A percentile compares a stretch with the other conserved stretches of the same genome.
phyloP scores from a whole-genome alignment of 2,797 vertebrate species.

The Monodelphis domestica region DNA sequence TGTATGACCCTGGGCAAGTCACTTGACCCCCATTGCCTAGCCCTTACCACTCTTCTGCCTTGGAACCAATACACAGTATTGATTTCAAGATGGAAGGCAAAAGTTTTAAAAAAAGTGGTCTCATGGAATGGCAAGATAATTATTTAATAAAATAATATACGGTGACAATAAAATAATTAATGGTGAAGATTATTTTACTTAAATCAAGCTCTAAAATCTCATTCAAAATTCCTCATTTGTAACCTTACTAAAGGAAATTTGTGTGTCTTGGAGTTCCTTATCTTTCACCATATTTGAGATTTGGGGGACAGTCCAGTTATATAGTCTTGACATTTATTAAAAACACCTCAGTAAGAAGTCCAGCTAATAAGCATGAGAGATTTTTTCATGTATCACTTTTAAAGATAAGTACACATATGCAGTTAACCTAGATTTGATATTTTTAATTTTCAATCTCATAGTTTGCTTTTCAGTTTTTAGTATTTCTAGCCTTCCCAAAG shows the following conservation, averaged over 20 bases:
- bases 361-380: background rate
- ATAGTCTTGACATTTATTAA: slow-evolving; percentile 44
- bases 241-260: slow-evolving; percentile 3
- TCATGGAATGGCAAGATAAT: background rate
- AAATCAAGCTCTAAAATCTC: background rate
- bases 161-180: too few relatives aligned
- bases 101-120: too few relatives aligned
- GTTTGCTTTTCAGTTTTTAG: background rate
- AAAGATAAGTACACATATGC: background rate
- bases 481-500: slow-evolving; percentile 17
- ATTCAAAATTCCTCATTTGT: background rate
- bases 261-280: slow-evolving; percentile 1
- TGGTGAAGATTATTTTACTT: background rate
- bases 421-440: background rate
- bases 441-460: background rate
- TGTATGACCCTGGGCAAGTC: too few relatives aligned
- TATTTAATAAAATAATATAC: too few relatives aligned
- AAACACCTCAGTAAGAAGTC: slow-evolving; percentile 32
- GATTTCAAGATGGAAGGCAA: too few relatives aligned
- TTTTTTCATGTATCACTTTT: slow-evolving; percentile 59
- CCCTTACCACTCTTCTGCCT: too few relatives aligned
- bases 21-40: too few relatives aligned
- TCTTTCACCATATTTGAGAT: background rate
- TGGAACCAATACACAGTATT: too few relatives aligned
- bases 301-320: background rate